Conservation (phyloP, 1,140 invertebrate species). For the Sitobion miscanthi region DNA sequence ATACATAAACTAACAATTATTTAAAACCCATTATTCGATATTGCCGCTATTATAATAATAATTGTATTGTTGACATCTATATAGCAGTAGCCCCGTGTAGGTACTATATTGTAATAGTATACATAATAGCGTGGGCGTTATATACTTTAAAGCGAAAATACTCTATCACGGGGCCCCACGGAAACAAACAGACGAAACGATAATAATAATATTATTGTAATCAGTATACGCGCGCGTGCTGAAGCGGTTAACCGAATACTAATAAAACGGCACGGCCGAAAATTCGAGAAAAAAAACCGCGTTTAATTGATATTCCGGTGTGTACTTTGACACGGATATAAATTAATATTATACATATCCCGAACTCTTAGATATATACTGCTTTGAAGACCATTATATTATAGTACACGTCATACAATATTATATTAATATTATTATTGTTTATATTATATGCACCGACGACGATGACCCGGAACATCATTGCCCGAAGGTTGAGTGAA, state of each 20-base stretch:
- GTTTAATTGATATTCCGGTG: constrained; percentile 44
- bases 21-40: background rate
- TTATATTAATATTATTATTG: background rate
- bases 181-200: background rate
- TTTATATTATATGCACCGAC: background rate
- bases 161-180: background rate
- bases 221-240: background rate
- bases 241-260: constrained; percentile 27
- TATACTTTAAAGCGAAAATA: background rate
- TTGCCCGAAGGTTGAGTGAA: background rate
- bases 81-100: background rate
- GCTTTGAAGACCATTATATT: background rate
- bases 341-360: background rate
- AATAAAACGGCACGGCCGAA: background rate
- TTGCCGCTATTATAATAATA: background rate
- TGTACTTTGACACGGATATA: constrained; percentile 36
- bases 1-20: background rate
- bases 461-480: constrained; percentile 34
- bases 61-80: background rate
- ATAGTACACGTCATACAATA: background rate
- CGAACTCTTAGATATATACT: background rate
- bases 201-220: constrained; percentile 14
- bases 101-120: background rate
- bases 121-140: background rate
- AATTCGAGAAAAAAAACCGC: background rate